These are phyloP conservation scores for Zele albiditarsus DNA, from an alignment of 2,888 invertebrate species.

Conservation along the genomic window DNA sequence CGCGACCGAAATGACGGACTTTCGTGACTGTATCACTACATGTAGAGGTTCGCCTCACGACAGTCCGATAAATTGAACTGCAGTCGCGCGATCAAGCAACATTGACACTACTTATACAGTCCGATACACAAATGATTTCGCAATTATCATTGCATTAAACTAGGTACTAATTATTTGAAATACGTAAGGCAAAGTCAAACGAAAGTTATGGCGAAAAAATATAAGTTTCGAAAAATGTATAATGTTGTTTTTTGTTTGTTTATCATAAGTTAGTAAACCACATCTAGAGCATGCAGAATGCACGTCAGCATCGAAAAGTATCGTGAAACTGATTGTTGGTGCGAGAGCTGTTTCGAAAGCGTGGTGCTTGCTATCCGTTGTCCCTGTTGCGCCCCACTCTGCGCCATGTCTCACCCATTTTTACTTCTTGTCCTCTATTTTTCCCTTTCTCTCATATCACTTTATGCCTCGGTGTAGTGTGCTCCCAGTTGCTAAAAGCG, in stretches of 20 bases:
- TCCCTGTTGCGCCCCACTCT: slow-evolving; percentile 10
- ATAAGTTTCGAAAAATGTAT: too few species aligned
- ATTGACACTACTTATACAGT: not conserved
- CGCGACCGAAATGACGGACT: slow-evolving; percentile 12
- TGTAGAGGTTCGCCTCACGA: not conserved
- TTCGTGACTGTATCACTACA: not conserved
- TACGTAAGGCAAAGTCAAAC: too few species aligned
- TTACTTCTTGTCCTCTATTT: slow-evolving; percentile 11
- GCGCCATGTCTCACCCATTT: not conserved
- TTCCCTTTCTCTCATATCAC: slow-evolving; percentile 17
- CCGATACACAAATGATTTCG: not conserved
- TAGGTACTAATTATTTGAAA: too few species aligned
- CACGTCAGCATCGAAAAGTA: not conserved
- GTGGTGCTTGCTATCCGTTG: not conserved
- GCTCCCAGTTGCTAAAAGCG: not conserved
- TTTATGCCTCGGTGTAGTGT: not conserved
- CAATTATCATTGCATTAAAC: too few species aligned
- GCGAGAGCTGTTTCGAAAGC: slow-evolving; percentile 19
- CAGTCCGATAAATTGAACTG: not conserved
- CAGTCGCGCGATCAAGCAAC: not conserved
- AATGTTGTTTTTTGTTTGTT: too few species aligned
- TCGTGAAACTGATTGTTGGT: slow-evolving; percentile 9
- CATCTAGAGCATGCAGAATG: not conserved
- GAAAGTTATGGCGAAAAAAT: too few species aligned
- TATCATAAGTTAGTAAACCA: not conserved